Percentiles rank a stretch among this genome's conserved stretches.
Conservation (phyloP, 2,113 vertebrate species). For the Tragelaphus scriptus region DNA sequence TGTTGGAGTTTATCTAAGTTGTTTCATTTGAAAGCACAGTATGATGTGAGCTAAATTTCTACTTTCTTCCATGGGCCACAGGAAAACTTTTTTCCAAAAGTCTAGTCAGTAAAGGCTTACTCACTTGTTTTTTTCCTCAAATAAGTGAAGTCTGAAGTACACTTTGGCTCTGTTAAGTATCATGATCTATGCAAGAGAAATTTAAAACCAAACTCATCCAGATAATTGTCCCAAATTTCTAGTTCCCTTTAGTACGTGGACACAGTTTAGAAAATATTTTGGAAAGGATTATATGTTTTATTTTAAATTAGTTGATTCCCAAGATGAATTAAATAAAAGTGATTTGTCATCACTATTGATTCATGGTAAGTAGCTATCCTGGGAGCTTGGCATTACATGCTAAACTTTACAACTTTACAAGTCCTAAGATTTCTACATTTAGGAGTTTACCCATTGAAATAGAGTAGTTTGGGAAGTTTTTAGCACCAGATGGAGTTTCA, state of each 20-base stretch:
- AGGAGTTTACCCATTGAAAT: not conserved
- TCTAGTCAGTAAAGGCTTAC: not conserved
- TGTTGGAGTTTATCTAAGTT: not conserved
- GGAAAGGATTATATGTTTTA: slow-evolving; percentile 44
- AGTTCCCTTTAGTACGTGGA: slow-evolving; percentile 15
- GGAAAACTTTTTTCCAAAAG: not conserved
- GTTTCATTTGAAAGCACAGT: not conserved
- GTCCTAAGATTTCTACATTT: slow-evolving; percentile 7
- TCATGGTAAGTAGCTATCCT: slow-evolving; percentile 34
- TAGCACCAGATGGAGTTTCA: not conserved
- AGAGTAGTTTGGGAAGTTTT: not conserved
- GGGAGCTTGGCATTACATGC: not conserved
- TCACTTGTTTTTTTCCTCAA: not conserved
- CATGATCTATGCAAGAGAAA: slow-evolving; percentile 11
- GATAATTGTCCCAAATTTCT: slow-evolving; percentile 54
- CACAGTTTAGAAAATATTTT: slow-evolving; percentile 41
- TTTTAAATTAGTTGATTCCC: slow-evolving; percentile 47
- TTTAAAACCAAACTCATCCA: slow-evolving; percentile 41
- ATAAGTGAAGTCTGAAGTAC: not conserved
- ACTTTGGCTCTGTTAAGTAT: slow-evolving; percentile 27
- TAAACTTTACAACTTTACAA: slow-evolving; percentile 17
- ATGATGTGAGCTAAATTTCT: not conserved
- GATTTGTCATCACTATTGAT: slow-evolving; percentile 61
- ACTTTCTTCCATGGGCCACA: not conserved
- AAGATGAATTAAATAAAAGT: slow-evolving; percentile 55